phyloP scores from a whole-genome alignment of 23 tunicate genomes.

The Styela plicata region DNA sequence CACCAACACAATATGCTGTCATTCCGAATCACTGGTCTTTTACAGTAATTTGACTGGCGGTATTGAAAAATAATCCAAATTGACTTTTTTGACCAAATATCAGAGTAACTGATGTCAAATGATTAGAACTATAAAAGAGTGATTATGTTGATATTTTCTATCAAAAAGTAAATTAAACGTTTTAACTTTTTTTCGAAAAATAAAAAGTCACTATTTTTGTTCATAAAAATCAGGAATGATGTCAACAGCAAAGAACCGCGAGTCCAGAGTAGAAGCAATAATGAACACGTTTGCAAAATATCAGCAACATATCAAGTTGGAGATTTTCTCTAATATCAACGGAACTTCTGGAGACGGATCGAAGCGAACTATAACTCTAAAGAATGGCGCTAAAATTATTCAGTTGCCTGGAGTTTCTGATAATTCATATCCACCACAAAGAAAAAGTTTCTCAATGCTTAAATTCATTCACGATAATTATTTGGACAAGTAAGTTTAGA shows the following conservation, averaged over 20 bases:
- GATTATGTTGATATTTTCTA: no score
- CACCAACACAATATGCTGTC: no score
- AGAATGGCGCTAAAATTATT: slow-evolving; percentile 14
- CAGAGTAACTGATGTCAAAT: no score
- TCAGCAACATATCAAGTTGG: not conserved
- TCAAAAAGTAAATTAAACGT: no score
- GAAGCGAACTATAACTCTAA: not conserved
- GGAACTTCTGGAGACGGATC: not conserved
- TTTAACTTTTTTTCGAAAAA: no score
- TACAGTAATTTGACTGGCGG: no score
- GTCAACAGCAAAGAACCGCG: slow-evolving; percentile 13
- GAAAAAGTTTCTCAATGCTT: slow-evolving; percentile 44
- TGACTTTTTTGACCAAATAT: no score
- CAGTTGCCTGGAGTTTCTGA: slow-evolving; percentile 31
- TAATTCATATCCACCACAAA: slow-evolving; percentile 45
- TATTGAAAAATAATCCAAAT: no score
- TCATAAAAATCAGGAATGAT: slow-evolving; percentile 14
- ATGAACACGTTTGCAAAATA: slow-evolving; percentile 23
- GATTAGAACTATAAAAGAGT: no score
- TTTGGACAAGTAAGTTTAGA: slow-evolving; percentile 18
- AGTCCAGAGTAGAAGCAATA: slow-evolving; percentile 7
- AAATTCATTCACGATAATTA: slow-evolving; percentile 16
- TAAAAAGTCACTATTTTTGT: no score
- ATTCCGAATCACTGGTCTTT: no score
- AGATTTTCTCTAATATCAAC: slow-evolving; percentile 11